phyloP scores from a whole-genome alignment of 2,113 vertebrate species.

The Burhinus oedicnemus region DNA sequence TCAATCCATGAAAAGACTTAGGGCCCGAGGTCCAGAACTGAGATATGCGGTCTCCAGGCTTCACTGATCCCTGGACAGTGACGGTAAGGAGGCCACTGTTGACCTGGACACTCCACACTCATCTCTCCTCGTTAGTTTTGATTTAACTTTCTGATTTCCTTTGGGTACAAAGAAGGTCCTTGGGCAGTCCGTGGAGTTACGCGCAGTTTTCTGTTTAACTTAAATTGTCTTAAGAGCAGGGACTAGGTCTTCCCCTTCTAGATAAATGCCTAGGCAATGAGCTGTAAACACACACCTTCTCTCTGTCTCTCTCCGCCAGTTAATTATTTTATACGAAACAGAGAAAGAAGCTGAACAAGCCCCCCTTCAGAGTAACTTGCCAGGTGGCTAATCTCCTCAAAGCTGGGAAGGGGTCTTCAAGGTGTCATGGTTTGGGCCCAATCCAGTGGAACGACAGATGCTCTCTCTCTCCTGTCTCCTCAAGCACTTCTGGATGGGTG shows the following conservation, averaged over 20 bases:
- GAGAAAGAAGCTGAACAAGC: slow-evolving; percentile 41
- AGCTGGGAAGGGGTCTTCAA: slow-evolving; percentile 8
- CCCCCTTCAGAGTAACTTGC: slow-evolving; percentile 1
- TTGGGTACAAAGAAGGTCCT: not conserved
- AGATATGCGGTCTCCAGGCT: not conserved
- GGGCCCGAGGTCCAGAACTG: accelerated
- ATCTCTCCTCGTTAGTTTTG: not conserved
- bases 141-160: not conserved
- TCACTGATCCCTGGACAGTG: not conserved
- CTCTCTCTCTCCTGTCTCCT: too few relatives aligned
- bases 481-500: not conserved
- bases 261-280: slow-evolving; percentile 30
- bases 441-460: too few relatives aligned
- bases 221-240: not conserved
- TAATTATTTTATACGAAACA: slow-evolving; percentile 63
- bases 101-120: not conserved
- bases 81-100: not conserved
- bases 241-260: not conserved
- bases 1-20: not conserved
- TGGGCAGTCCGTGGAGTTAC: not conserved
- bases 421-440: too few relatives aligned
- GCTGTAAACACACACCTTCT: slow-evolving; percentile 25
- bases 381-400: not conserved
- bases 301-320: not conserved
- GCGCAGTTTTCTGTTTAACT: not conserved